A percentile compares a stretch with the other conserved stretches of the same genome.
These are phyloP conservation scores for Sinocyclocheilus grahami DNA, from an alignment of 2,113 vertebrate species.

Conservation along the genomic window DNA sequence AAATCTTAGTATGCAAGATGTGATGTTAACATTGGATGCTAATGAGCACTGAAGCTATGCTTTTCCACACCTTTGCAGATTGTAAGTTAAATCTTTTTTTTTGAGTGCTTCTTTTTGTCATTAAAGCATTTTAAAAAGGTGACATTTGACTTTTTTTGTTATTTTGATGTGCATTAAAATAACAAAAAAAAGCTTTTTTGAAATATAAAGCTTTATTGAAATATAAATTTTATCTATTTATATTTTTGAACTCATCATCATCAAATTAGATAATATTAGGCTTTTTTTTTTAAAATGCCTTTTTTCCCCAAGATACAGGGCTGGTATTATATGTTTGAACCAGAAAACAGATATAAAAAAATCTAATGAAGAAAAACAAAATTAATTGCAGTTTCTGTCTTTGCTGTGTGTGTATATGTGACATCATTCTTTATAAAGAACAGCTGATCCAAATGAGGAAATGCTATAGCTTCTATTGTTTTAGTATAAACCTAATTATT, in stretches of 20 bases:
- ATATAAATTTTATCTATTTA: neutral
- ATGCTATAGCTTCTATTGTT: neutral
- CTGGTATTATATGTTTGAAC: neutral
- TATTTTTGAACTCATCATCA: neutral
- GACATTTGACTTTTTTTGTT: neutral
- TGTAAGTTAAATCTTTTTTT: neutral
- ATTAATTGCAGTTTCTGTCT: conserved; percentile 38
- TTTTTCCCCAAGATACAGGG: neutral
- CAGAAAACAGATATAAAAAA: neutral
- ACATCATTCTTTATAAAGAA: neutral
- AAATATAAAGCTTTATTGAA: too few relatives aligned
- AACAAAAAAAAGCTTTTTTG: too few relatives aligned
- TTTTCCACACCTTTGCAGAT: neutral
- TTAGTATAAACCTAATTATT: neutral
- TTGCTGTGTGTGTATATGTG: neutral
- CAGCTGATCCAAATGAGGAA: neutral
- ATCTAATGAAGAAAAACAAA: neutral
- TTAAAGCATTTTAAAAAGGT: neutral
- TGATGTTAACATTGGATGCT: neutral
- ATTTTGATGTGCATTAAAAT: neutral
- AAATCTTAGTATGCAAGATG: neutral
- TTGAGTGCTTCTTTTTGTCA: neutral
- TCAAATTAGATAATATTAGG: neutral
- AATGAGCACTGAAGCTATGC: neutral
- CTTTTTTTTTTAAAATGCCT: neutral